These are phyloP conservation scores for Albula glossodonta DNA, from an alignment of 2,113 vertebrate genomes.

Conservation along the genomic window DNA sequence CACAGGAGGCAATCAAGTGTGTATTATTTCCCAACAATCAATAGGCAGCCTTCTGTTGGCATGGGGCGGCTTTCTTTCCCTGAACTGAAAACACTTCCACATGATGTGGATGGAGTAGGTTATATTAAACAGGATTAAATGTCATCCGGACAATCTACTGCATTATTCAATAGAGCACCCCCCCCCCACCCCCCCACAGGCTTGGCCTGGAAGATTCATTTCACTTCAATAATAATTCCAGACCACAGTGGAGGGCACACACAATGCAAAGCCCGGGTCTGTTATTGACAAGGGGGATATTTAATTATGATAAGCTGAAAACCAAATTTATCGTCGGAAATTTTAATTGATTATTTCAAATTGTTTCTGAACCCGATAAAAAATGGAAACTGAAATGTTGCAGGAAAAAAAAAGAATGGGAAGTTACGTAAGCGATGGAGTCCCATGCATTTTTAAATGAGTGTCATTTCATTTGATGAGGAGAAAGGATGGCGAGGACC, in stretches of 20 bases:
- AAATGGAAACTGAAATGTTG: constrained; percentile 35
- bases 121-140: constrained; percentile 54
- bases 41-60: constrained; percentile 15
- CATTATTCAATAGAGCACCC: constrained; percentile 48
- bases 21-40: constrained; percentile 9
- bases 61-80: constrained; percentile 18
- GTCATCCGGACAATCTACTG: constrained; percentile 44
- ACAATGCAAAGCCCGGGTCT: constrained; percentile 46
- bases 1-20: constrained; percentile 19
- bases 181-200: constrained; percentile 23
- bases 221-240: constrained; percentile 57
- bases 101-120: constrained; percentile 35
- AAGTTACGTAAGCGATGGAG: constrained; percentile 28
- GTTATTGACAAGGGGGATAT: constrained; percentile 57
- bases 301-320: constrained; percentile 64
- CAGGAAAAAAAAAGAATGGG: constrained; percentile 15
- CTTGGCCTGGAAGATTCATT: constrained; percentile 50
- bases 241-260: constrained; percentile 42
- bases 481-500: not conserved
- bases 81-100: constrained; percentile 24
- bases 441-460: constrained; percentile 42
- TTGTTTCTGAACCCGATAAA: constrained; percentile 30
- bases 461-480: constrained; percentile 41
- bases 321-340: constrained; percentile 54
- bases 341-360: constrained; percentile 62